Conservation (phyloP, 2,888 invertebrate genomes). For the Trachelus troglodyta region DNA sequence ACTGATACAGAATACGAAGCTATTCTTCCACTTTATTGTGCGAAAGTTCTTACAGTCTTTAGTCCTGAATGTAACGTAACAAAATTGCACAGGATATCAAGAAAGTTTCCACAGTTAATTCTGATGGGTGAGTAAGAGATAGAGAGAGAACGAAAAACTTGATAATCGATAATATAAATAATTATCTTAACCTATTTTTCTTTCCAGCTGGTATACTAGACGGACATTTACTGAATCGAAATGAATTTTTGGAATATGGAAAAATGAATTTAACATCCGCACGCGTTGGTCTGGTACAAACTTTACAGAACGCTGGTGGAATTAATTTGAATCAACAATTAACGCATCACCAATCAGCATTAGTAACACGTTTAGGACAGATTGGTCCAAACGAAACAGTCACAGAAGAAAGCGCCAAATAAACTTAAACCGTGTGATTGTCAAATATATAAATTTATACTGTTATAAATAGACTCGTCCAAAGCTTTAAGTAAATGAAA, state of each 20-base stretch:
- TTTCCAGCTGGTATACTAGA: conserved; percentile 79
- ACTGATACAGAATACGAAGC: conserved; percentile 76
- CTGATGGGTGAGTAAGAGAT: conserved; percentile 71
- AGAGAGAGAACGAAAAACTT: not conserved
- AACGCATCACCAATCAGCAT: conserved; percentile 75
- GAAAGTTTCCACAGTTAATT: conserved; percentile 77
- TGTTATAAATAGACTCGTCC: conserved; percentile 53
- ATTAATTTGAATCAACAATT: conserved; percentile 75
- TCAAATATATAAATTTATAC: conserved; percentile 49
- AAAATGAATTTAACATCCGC: conserved; percentile 74
- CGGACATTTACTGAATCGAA: conserved; percentile 75
- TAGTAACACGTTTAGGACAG: conserved; percentile 75
- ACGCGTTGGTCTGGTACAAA: conserved; percentile 76
- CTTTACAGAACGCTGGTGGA: conserved; percentile 76
- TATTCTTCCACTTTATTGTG: conserved; percentile 74
- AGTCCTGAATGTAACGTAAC: conserved; percentile 74
- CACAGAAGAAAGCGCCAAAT: conserved; percentile 39
- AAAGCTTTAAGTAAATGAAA: conserved; percentile 51
- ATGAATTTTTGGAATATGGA: conserved; percentile 77
- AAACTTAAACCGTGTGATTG: conserved; percentile 45
- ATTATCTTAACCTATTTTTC: not conserved
- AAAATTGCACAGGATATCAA: conserved; percentile 74
- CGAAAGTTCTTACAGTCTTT: conserved; percentile 77
- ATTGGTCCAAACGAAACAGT: conserved; percentile 49
- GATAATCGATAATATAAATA: not conserved